These are phyloP conservation scores for Lacerta bilineata DNA, from an alignment of 2,797 vertebrate species.

Conservation along the genomic window DNA sequence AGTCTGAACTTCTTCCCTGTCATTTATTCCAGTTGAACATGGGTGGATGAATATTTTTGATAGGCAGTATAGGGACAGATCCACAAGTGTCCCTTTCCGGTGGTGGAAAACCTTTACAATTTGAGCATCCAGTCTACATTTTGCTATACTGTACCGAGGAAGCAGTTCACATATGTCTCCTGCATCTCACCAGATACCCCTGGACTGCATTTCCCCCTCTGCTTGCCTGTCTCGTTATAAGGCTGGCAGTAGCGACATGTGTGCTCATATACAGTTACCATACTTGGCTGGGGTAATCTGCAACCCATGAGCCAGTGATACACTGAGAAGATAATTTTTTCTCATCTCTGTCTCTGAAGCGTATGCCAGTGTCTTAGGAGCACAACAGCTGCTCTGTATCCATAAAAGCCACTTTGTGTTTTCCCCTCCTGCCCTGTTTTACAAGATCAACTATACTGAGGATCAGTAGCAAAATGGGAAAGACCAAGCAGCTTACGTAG, in stretches of 20 bases:
- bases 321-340: slow-evolving; percentile 1
- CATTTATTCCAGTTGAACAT: not conserved
- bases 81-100: not conserved
- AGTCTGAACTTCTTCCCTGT: not conserved
- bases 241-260: slow-evolving; percentile 22
- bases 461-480: slow-evolving; percentile 12
- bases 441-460: slow-evolving; percentile 38
- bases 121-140: not conserved
- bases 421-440: slow-evolving; percentile 31
- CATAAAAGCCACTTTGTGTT: slow-evolving; percentile 35
- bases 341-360: slow-evolving; percentile 44
- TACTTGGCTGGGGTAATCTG: slow-evolving; percentile 25
- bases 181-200: not conserved
- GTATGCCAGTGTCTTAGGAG: slow-evolving; percentile 49
- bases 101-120: not conserved
- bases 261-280: not conserved
- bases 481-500: slow-evolving; percentile 35
- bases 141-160: not conserved
- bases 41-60: not conserved
- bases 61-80: not conserved
- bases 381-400: slow-evolving; percentile 58
- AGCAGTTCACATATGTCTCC: not conserved
- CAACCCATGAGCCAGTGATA: slow-evolving; percentile 29
- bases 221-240: not conserved
- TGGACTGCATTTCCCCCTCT: not conserved